phyloP scores from a whole-genome alignment of 2,113 vertebrate genomes.

The Apodemus speciosus region DNA sequence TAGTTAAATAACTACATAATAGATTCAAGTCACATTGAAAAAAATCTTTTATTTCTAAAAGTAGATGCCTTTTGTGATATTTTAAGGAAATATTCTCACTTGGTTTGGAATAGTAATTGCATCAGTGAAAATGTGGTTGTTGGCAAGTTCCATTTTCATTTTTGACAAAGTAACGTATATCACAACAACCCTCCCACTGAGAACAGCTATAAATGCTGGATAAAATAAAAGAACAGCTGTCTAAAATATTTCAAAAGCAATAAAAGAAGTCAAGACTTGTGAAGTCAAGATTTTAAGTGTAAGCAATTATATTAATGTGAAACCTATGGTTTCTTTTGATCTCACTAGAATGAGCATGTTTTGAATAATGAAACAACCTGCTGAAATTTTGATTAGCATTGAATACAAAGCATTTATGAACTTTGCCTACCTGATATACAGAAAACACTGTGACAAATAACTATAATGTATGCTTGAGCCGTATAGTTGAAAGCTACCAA shows the following conservation, averaged over 20 bases:
- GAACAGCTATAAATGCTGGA: slow-evolving; percentile 33
- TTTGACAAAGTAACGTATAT: slow-evolving; percentile 53
- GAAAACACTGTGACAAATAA: not conserved
- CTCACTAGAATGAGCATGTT: not conserved
- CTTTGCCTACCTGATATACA: slow-evolving; percentile 11
- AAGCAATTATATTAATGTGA: slow-evolving; percentile 34
- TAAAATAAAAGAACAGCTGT: slow-evolving; percentile 61
- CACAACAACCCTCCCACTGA: slow-evolving; percentile 49
- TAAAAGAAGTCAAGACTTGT: slow-evolving; percentile 41
- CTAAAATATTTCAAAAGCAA: slow-evolving; percentile 42
- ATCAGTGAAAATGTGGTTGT: slow-evolving; percentile 55
- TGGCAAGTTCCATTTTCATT: slow-evolving; percentile 56
- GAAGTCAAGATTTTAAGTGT: slow-evolving; percentile 11
- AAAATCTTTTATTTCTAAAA: slow-evolving; percentile 14
- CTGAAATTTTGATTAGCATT: slow-evolving; percentile 27
- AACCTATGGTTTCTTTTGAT: slow-evolving; percentile 13
- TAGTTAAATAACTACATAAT: slow-evolving; percentile 51
- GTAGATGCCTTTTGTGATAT: slow-evolving; percentile 54
- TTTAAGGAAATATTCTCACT: slow-evolving; percentile 56
- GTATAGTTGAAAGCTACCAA: slow-evolving; percentile 20
- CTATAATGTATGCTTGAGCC: not conserved
- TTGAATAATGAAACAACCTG: not conserved
- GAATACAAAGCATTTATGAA: slow-evolving; percentile 21
- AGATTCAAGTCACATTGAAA: slow-evolving; percentile 49
- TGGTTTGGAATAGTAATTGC: slow-evolving; percentile 49